These are phyloP conservation scores for Melipona bicolor DNA, from an alignment of 2,888 invertebrate species.

Conservation along the genomic window DNA sequence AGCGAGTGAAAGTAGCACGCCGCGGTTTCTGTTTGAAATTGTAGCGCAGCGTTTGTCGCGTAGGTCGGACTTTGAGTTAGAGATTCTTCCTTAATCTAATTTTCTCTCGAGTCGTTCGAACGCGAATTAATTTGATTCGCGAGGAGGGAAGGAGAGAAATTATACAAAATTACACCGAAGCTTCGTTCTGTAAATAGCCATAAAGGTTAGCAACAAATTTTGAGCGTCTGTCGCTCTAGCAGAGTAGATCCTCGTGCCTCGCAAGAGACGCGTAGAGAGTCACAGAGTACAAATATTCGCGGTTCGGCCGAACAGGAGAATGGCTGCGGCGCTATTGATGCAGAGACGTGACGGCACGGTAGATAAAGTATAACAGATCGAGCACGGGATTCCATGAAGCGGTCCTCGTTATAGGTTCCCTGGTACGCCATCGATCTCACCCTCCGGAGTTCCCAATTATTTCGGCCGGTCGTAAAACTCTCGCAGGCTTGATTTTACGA, in stretches of 20 bases:
- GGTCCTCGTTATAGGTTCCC: conserved; percentile 14
- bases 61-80: background rate
- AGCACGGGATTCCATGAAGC: conserved; percentile 18
- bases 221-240: too few species aligned
- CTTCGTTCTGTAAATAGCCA: background rate
- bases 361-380: conserved; percentile 29
- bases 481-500: conserved; percentile 56
- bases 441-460: conserved; percentile 47
- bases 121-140: background rate
- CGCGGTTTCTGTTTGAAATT: background rate
- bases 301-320: background rate
- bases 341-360: conserved; percentile 3
- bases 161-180: background rate
- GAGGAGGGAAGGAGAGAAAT: background rate
- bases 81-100: background rate
- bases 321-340: background rate
- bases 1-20: too few species aligned
- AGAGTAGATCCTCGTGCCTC: too few species aligned
- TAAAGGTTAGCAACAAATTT: background rate
- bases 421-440: conserved; percentile 16
- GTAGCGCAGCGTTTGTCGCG: background rate
- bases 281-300: background rate
- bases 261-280: too few species aligned
- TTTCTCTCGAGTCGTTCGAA: background rate
- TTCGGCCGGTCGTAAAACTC: conserved; percentile 52